Percentiles rank a stretch among this genome's conserved stretches.
These are phyloP conservation scores for Camptogramma bilineatum DNA, from an alignment of 2,888 invertebrate genomes.

Conservation along the genomic window DNA sequence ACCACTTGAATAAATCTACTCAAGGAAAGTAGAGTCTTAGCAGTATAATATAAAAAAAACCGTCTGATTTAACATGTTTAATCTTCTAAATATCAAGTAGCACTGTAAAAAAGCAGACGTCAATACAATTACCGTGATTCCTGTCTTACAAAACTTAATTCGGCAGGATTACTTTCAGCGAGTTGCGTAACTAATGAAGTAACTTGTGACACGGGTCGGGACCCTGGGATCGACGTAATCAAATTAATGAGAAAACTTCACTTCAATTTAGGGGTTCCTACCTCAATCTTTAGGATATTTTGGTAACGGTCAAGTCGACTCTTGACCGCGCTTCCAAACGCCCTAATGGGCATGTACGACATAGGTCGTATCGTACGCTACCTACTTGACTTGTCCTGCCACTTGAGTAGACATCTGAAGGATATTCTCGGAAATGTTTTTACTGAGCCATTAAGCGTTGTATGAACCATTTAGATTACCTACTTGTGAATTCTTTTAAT, in stretches of 20 bases:
- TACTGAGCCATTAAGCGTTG: not conserved
- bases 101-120: conserved; percentile 43
- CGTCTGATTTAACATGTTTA: no score
- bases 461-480: not conserved
- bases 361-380: conserved; percentile 37
- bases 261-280: conserved; percentile 82
- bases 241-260: conserved; percentile 85
- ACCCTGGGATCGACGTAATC: conserved; percentile 83
- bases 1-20: no score
- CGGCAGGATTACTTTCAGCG: conserved; percentile 79
- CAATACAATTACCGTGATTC: conserved; percentile 73
- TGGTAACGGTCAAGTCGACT: conserved; percentile 74
- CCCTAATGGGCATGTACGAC: conserved; percentile 61
- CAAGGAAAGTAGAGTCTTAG: no score
- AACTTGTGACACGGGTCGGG: conserved; percentile 85
- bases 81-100: conserved; percentile 1
- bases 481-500: not conserved
- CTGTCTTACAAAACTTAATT: conserved; percentile 81
- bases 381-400: conserved; percentile 26
- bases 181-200: conserved; percentile 84
- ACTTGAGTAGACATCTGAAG: conserved; percentile 40
- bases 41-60: no score
- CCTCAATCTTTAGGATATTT: conserved; percentile 80
- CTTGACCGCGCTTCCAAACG: conserved; percentile 54
- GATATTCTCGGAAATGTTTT: conserved; percentile 12